Base-by-base conservation (phyloP, 2,797 vertebrate genomes). In the Alectoris magna region DNA sequence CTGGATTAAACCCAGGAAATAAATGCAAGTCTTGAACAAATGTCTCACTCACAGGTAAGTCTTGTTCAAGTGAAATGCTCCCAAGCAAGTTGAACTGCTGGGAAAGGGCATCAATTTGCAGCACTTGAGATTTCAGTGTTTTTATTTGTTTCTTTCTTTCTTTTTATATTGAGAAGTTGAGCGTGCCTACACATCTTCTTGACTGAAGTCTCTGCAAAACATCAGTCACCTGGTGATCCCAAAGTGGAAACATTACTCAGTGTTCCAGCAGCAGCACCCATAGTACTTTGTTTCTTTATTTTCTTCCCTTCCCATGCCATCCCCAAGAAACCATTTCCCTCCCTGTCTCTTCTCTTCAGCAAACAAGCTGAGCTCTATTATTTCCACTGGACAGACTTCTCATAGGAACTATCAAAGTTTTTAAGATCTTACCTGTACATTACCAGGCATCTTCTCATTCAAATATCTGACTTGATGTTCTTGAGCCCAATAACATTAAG, bases 391-490 rank as follows among this genome's bases (percentile, higher is more conserved):
- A 87, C 91, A 92, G 92, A 86, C 86, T 96, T 88, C 96, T 94
- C 96, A 70, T 5, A 26, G 95, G 81, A 97, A 80, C 94, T 96
- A 64, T 95, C 96, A 82, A 94, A 97, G 91, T 64, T 87, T 97
- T 96, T 87, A 96, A 94, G 91, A 93, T 91, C 84, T 90, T 90
- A 97, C 94, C 95, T 91, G 51, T 34, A 12, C 79, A 93, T 96
- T 90, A 94, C 77, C 85, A 94, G 95, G 95, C 95, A 29, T 56
- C 91, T 90, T 93, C 94, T 97, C 95, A 88, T 97, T 97, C 95
- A 96, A 91, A 81, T 21, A 88, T 24, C 48, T 24, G 12, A 14
- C 48, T 49, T 49, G 23, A 49, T 49, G 23, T 24, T 49, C 48
- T 49, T 26, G 48, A 87, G 94, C 90, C 92, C 91, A 88, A 94